Evolutionary conservation across 2,888 invertebrate genomes (phyloP), one percentile per base, ranked within the genome.

Genomic region (Parochlus steinenii): DNA sequence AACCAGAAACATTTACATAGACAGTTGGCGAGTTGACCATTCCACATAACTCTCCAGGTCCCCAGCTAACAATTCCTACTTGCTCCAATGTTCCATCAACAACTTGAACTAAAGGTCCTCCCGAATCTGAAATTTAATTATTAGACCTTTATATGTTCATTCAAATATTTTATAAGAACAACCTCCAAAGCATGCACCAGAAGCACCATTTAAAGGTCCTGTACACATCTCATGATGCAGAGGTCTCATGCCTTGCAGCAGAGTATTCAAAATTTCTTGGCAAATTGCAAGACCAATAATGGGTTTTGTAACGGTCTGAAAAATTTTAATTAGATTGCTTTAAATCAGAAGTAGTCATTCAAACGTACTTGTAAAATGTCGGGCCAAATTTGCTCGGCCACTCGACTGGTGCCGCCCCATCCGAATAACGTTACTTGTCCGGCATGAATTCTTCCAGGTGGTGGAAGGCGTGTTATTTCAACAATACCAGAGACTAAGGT

Each of bases 131-230:
- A n/a, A n/a, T n/a, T n/a, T n/a, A n/a, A n/a, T n/a, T n/a, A n/a
- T n/a, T n/a, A n/a, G n/a, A n/a, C n/a, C 41, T 40, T 7, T 31
- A 29, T 11, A 25, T 25, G 10, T n/a, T n/a, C 5, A 25, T 11
- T 6, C 25, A 25, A 25, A 7, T 5, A 25, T 7, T 5, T 6
- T 11, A 25, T 11, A 25, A 11, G n/a, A 6, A 22, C 6, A 22
- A 22, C 22, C 22, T 22, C 11, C 27, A 26, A 12, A 6, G 17
- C 55, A 55, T 12, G 55, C 54, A 2, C 51, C 48, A 4, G 43
- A 18, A 4, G 47, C 47, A 4, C 52, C 55, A 17, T 45, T 44
- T 24, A 51, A 41, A 3, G 54, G 54, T 2, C 55, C 55, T 1
- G 55, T 52, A 43, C 55, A 55, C 12, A 55, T 28, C 16, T 7